Evolutionary conservation across 2,797 vertebrate genomes (phyloP), one percentile per base, ranked within the genome.

Genomic region (Furcifer pardalis): DNA sequence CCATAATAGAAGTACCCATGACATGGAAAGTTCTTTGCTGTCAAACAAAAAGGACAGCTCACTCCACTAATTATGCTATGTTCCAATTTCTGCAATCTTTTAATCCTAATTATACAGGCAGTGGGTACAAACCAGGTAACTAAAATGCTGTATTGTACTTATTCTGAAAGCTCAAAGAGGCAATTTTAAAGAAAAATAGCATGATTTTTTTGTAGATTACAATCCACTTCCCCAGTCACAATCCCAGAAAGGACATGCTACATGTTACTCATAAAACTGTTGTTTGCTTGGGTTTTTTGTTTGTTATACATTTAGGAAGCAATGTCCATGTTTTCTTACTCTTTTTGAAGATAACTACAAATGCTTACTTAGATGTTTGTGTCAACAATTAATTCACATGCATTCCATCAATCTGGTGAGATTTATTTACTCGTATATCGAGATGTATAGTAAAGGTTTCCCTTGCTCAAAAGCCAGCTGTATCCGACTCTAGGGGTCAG

Each of bases 41-140:
- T 9, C 59, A 65, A 68, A 75, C 15, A 87, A 76, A 77, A 84
- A 90, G 60, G 62, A 68, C 37, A 69, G 25, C 23, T 66, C 35
- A 52, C 10, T 68, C 30, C 9, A 10, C 30, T 77, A 17, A 84
- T 60, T 65, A 52, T n/a, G 27, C 7, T 65, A 13, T 10, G 37
- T 69, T 69, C 30, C 25, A 72, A 9, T 74, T 83, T 68, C 27
- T 32, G 30, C 25, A 35, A 9, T 8, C 15, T 60, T 79, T 42
- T 56, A 56, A 66, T 13, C 21, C 5, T 75, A 56, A 37, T 7
- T 30, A 66, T 17, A 60, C 17, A 69, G 46, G 37, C 27, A 74
- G 30, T 23, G 19, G 23, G 30, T 56, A 35, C 49, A 69, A 30
- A 8, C 12, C 21, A 37, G 32, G 42, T n/a, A 66, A 79, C 19